phyloP scores from a whole-genome alignment of 2,888 invertebrate species.

The Caenorhabditis becei region DNA sequence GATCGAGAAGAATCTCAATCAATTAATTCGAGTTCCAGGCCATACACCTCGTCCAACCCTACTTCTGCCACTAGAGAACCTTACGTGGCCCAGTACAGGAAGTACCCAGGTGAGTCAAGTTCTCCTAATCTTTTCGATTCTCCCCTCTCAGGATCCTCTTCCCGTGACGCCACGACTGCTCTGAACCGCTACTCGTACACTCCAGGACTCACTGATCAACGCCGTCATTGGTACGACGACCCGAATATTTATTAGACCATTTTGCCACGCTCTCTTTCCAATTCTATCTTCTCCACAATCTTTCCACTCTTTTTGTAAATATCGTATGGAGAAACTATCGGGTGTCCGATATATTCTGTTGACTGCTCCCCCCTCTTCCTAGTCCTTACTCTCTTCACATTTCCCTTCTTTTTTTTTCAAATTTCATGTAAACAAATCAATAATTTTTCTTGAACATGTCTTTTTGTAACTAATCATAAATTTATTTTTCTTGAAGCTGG shows the following conservation, averaged over 20 bases:
- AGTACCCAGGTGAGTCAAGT: conserved; percentile 66
- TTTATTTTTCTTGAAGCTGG: neutral
- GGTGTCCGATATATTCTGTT: conserved; percentile 46
- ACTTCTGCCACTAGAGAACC: conserved; percentile 60
- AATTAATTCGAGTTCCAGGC: conserved; percentile 28
- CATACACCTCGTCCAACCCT: conserved; percentile 52
- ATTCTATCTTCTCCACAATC: conserved; percentile 12
- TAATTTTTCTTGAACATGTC: conserved; percentile 22
- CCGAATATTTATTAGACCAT: conserved; percentile 63
- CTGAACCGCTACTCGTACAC: conserved; percentile 74
- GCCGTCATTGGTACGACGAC: conserved; percentile 74
- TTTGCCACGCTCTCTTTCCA: conserved; percentile 17
- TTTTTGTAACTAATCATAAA: conserved; percentile 30
- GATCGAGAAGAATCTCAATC: conserved; percentile 18
- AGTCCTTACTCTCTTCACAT: conserved; percentile 32
- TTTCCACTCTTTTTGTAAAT: conserved; percentile 52
- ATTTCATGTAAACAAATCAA: neutral
- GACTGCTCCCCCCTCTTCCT: neutral
- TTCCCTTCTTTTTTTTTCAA: conserved; percentile 31
- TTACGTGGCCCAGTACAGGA: conserved; percentile 70
- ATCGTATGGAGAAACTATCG: conserved; percentile 56
- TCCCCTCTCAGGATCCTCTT: conserved; percentile 53
- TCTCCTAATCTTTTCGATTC: neutral
- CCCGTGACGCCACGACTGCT: conserved; percentile 59
- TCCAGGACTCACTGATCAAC: conserved; percentile 68